Conservation (phyloP, 2,888 invertebrate genomes). For the Leptinotarsa rubiginosa region DNA sequence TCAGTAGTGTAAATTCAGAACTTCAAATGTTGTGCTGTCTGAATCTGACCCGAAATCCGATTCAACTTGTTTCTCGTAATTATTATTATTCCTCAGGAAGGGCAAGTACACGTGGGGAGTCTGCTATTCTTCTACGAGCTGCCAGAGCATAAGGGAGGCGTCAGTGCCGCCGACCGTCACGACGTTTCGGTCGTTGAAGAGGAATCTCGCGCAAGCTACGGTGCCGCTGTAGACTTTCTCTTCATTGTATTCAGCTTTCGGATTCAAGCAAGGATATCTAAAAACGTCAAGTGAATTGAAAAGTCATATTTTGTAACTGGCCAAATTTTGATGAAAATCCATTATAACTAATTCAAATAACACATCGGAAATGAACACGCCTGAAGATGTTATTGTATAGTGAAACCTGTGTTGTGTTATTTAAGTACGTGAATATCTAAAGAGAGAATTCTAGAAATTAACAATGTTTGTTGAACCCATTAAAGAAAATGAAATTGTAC, state of each 20-base stretch:
- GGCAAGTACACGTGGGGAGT: constrained; percentile 49
- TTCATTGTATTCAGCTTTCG: constrained; percentile 89
- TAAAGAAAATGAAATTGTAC: too few relatives aligned
- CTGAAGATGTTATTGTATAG: too few relatives aligned
- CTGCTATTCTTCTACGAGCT: constrained; percentile 82
- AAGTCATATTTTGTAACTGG: too few relatives aligned
- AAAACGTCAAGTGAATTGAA: constrained; percentile 20
- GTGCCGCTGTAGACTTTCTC: constrained; percentile 88
- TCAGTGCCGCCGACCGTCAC: constrained; percentile 89
- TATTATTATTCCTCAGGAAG: constrained; percentile 35
- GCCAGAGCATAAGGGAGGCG: constrained; percentile 92
- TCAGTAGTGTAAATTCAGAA: constrained; percentile 58
- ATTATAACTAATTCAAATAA: too few relatives aligned
- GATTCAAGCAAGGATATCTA: constrained; percentile 87
- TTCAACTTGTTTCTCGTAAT: constrained; percentile 45
- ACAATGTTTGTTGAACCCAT: too few relatives aligned
- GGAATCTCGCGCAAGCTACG: constrained; percentile 83
- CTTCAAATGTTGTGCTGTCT: constrained; percentile 61
- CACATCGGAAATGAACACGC: too few relatives aligned
- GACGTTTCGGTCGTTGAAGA: constrained; percentile 87
- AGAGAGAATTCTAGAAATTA: too few relatives aligned
- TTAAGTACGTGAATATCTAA: too few relatives aligned
- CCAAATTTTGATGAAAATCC: too few relatives aligned
- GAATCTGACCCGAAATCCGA: constrained; percentile 60
- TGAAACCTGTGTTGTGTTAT: too few relatives aligned